phyloP scores from a whole-genome alignment of 2,113 vertebrate species.

The Aythya baeri region DNA sequence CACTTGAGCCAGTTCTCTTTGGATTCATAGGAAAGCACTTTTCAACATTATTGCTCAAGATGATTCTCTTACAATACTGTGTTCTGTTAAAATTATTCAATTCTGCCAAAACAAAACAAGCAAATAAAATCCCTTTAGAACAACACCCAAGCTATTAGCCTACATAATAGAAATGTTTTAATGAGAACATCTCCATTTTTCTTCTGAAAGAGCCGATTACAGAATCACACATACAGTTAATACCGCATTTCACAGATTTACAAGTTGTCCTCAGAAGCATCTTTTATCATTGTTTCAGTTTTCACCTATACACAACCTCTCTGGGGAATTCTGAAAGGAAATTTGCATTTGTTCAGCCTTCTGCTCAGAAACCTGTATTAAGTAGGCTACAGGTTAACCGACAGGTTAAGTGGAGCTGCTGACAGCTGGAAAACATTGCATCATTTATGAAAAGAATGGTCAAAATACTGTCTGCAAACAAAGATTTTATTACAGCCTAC shows the following conservation, averaged over 20 bases:
- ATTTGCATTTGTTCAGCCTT: conserved; percentile 58
- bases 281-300: not conserved
- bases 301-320: conserved; percentile 6
- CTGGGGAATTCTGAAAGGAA: conserved; percentile 9
- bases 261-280: not conserved
- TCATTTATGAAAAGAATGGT: not conserved
- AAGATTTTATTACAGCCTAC: not conserved
- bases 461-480: not conserved
- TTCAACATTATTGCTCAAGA: not conserved
- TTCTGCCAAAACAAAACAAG: conserved; percentile 1
- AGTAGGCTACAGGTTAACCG: not conserved
- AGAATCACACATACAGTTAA: not conserved
- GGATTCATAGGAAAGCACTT: not conserved
- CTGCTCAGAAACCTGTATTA: not conserved
- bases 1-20: not conserved
- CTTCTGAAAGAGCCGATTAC: not conserved
- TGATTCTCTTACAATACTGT: not conserved
- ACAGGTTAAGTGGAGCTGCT: conserved; percentile 9
- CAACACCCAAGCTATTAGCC: not conserved
- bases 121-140: conserved; percentile 15
- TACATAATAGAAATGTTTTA: not conserved
- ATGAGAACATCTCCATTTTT: not conserved
- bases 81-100: conserved; percentile 4
- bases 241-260: not conserved
- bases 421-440: not conserved